These are phyloP conservation scores for Lagorchestes hirsutus DNA, from an alignment of 2,797 vertebrate species.

Conservation along the genomic window DNA sequence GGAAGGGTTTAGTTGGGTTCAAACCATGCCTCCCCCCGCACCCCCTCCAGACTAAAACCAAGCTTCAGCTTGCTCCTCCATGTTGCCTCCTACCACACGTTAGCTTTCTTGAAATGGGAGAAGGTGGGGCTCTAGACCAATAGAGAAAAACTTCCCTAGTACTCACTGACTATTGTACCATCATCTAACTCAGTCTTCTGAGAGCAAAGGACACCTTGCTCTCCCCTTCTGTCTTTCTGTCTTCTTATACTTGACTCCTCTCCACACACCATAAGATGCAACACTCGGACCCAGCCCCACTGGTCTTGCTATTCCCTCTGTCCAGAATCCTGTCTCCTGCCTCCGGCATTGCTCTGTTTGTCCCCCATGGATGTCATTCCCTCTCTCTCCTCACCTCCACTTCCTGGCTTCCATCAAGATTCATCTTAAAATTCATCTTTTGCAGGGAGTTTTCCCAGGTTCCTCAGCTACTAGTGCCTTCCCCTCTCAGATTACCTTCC, in stretches of 20 bases:
- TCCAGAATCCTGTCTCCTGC: not conserved
- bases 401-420: not conserved
- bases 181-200: not conserved
- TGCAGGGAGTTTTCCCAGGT: not conserved
- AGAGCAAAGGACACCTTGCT: too few species aligned
- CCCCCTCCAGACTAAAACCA: not conserved
- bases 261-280: not conserved
- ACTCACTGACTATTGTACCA: not conserved
- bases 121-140: not conserved
- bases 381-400: not conserved
- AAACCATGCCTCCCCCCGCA: not conserved
- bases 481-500: not conserved
- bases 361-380: not conserved
- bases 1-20: not conserved
- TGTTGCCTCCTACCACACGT: not conserved
- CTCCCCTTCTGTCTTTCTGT: not conserved
- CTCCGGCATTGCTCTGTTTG: not conserved
- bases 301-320: too few species aligned
- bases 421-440: too few species aligned
- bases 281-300: not conserved
- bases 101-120: not conserved
- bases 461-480: not conserved
- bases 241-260: not conserved
- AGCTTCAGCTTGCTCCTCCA: not conserved
- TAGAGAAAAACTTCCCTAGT: not conserved